A percentile compares a stretch with the other conserved stretches of the same genome.
These are phyloP conservation scores for Agriopis leucophaearia DNA, from an alignment of 2,888 invertebrate species.

Conservation along the genomic window DNA sequence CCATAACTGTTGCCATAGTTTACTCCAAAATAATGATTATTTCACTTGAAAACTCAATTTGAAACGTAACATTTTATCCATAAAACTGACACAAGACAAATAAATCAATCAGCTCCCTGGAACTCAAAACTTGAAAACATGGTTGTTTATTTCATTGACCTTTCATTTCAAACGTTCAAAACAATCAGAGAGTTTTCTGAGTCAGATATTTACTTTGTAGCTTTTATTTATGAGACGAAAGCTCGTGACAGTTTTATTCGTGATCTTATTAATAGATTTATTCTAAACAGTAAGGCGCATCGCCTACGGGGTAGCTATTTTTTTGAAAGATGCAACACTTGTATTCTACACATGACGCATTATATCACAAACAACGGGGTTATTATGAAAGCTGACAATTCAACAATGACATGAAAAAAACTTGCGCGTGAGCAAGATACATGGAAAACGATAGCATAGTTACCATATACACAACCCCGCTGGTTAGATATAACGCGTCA, in stretches of 20 bases:
- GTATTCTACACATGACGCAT: too few relatives aligned
- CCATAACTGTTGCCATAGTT: not conserved
- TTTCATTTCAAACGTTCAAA: constrained; percentile 27
- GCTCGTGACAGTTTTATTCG: constrained; percentile 14
- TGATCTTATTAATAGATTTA: constrained; percentile 1
- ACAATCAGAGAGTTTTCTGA: constrained; percentile 25
- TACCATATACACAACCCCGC: too few relatives aligned
- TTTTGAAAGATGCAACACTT: too few relatives aligned
- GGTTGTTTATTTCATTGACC: constrained; percentile 24
- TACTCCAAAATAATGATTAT: not conserved
- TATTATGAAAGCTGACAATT: too few relatives aligned
- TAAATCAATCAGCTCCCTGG: constrained; percentile 15
- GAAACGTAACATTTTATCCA: not conserved
- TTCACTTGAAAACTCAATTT: not conserved
- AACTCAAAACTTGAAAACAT: constrained; percentile 15
- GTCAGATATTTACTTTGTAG: constrained; percentile 17
- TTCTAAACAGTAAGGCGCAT: too few relatives aligned
- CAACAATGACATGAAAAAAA: too few relatives aligned
- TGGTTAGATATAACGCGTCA: too few relatives aligned
- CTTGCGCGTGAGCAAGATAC: too few relatives aligned
- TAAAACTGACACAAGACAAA: constrained; percentile 6
- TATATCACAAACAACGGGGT: too few relatives aligned
- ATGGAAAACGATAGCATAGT: too few relatives aligned
- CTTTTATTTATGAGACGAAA: constrained; percentile 13
- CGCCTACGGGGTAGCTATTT: too few relatives aligned